These are phyloP conservation scores for Aix galericulata DNA, from an alignment of 2,113 vertebrate species.

Conservation along the genomic window DNA sequence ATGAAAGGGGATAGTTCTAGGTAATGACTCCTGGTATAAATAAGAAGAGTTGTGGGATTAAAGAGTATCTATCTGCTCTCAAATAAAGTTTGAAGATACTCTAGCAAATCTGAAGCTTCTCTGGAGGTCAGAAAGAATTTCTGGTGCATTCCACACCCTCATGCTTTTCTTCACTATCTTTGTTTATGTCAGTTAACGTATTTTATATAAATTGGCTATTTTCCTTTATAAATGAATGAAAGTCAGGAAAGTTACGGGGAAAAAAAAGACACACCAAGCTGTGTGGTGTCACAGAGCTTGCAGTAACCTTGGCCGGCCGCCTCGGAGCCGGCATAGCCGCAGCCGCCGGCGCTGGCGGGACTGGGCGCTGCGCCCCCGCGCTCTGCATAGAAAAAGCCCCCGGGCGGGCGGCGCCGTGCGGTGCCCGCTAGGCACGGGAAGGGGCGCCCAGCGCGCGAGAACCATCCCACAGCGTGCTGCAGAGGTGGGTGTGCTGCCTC, in stretches of 20 bases:
- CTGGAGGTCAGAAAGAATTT: not conserved
- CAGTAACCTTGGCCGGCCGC: too few relatives aligned
- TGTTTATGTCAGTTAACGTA: not conserved
- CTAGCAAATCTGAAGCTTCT: not conserved
- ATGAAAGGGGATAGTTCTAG: not conserved
- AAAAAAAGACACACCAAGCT: not conserved
- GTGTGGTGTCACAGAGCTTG: too few relatives aligned
- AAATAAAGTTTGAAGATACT: not conserved
- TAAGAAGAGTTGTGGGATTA: not conserved
- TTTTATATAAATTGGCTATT: not conserved
- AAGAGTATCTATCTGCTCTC: not conserved
- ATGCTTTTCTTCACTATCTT: not conserved
- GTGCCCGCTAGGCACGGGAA: too few relatives aligned
- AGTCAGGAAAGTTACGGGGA: not conserved
- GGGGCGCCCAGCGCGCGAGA: too few relatives aligned
- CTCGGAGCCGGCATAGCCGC: too few relatives aligned
- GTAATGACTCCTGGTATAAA: not conserved
- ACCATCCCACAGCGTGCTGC: too few relatives aligned
- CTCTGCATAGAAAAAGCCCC: too few relatives aligned
- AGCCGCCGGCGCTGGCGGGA: too few relatives aligned
- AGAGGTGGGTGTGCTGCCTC: too few relatives aligned
- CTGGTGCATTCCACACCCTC: not conserved
- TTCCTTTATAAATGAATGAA: not conserved
- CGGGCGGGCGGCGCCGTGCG: too few relatives aligned
- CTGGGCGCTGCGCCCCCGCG: too few relatives aligned